Evolutionary conservation across 1,140 invertebrate species (phyloP), one percentile per base, ranked within the genome.

Genomic region (Aphis gossypii): DNA sequence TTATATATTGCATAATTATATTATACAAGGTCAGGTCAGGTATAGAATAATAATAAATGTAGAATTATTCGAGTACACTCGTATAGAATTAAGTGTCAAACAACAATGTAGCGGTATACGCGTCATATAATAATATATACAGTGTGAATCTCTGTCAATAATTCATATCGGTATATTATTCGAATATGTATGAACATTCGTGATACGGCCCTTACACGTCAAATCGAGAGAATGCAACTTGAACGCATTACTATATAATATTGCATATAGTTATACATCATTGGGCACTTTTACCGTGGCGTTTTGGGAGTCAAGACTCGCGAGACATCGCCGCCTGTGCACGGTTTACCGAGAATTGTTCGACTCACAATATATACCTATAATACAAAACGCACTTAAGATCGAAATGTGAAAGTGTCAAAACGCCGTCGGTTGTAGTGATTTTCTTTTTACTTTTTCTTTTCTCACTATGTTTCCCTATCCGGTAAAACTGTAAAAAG

Each of bases 281-380:
- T 18, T 11, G 18, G n/a, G 14, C n/a, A 18, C 14, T n/a, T n/a
- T 1, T n/a, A n/a, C 5, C 30, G 14, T n/a, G 30, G 0, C 0
- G 30, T 20, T 18, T 76, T 18, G 14, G 14, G 60, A 18, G 60
- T 76, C 30, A 14, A 5, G 30, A 18, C 30, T 76, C 30, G 30
- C 30, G 11, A 68, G 14, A 68, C 30, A n/a, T 30, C 11, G 11
- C 11, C 60, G 30, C 14, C 11, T 68, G 30, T n/a, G 14, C n/a
- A n/a, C n/a, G 30, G 60, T 25, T 44, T 44, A 4, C 23, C 2
- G 41, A 9, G 23, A 84, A 84, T 41, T 41, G 38, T 23, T 3
- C 35, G 76, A 38, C 60, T 6, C 14, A 76, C 60, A 30, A n/a
- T 35, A n/a, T 35, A n/a, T n/a, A 51, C 48, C 30, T n/a, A 83